Percentiles rank a stretch among this genome's conserved stretches.
These are phyloP conservation scores for Myotis yumanensis DNA, from an alignment of 2,113 vertebrate genomes.

Conservation along the genomic window DNA sequence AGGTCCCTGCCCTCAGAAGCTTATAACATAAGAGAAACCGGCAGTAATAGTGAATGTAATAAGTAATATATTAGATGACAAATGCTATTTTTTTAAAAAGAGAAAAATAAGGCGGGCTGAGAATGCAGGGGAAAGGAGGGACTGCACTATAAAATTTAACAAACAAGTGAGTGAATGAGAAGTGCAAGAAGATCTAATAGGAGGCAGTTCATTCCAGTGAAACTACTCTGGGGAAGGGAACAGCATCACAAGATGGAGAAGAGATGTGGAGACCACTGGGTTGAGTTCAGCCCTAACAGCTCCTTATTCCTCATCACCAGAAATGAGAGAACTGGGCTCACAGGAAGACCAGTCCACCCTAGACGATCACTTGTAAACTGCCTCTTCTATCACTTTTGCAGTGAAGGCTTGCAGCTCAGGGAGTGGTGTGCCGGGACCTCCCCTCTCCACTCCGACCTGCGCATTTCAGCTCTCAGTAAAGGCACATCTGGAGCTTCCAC, in stretches of 20 bases:
- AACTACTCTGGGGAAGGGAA: not conserved
- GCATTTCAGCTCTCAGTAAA: not conserved
- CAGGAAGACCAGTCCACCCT: not conserved
- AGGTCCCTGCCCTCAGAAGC: not conserved
- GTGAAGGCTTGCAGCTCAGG: rapidly evolving
- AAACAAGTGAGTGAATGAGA: not conserved
- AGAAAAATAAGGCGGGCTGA: not conserved
- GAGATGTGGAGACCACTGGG: not conserved
- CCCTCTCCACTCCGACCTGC: rapidly evolving
- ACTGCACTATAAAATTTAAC: rapidly evolving
- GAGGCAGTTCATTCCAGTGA: not conserved
- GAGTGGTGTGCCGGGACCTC: not conserved
- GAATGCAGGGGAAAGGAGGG: not conserved
- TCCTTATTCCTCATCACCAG: not conserved
- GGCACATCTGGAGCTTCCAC: not conserved
- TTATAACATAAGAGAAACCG: not conserved
- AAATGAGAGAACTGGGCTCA: not conserved
- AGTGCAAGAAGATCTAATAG: not conserved
- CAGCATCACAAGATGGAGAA: rapidly evolving
- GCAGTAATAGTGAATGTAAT: not conserved
- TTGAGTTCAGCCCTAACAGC: not conserved
- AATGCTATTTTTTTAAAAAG: rapidly evolving
- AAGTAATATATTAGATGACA: not conserved
- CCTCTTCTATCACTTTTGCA: not conserved
- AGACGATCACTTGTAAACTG: not conserved